These are phyloP conservation scores for Prunella fulvescens DNA, from an alignment of 2,113 vertebrate species.

Conservation along the genomic window DNA sequence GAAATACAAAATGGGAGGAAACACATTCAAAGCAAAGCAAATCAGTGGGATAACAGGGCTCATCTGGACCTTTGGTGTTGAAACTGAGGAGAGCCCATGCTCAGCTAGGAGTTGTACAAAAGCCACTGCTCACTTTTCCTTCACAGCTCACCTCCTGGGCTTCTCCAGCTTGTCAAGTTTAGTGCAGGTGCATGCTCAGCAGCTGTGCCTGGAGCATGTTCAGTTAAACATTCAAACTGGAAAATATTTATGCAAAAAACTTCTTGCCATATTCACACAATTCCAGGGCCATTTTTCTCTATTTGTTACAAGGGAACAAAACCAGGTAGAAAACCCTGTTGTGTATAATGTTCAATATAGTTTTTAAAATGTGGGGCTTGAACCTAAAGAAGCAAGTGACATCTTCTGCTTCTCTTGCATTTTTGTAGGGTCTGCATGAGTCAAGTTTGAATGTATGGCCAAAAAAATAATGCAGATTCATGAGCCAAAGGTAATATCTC, in stretches of 20 bases:
- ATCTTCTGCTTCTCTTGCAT: background rate
- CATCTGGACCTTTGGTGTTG: background rate
- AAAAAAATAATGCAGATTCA: background rate
- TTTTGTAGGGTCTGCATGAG: background rate
- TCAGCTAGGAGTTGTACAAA: background rate
- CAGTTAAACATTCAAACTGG: background rate
- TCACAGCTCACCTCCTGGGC: background rate
- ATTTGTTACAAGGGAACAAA: background rate
- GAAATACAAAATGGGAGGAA: background rate
- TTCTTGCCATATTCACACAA: background rate
- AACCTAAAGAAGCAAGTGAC: background rate
- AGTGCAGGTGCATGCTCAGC: background rate
- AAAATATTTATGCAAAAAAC: background rate
- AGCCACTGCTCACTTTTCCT: background rate
- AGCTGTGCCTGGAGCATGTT: background rate
- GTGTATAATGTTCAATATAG: background rate
- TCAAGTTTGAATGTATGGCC: background rate
- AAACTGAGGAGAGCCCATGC: background rate
- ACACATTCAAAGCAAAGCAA: background rate
- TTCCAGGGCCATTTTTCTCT: background rate
- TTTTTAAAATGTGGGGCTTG: background rate
- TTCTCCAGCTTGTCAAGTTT: background rate
- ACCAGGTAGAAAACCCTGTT: background rate
- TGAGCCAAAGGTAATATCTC: background rate
- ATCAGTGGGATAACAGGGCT: background rate